phyloP scores from a whole-genome alignment of 2,113 vertebrate species.

The Apteryx owenii region DNA sequence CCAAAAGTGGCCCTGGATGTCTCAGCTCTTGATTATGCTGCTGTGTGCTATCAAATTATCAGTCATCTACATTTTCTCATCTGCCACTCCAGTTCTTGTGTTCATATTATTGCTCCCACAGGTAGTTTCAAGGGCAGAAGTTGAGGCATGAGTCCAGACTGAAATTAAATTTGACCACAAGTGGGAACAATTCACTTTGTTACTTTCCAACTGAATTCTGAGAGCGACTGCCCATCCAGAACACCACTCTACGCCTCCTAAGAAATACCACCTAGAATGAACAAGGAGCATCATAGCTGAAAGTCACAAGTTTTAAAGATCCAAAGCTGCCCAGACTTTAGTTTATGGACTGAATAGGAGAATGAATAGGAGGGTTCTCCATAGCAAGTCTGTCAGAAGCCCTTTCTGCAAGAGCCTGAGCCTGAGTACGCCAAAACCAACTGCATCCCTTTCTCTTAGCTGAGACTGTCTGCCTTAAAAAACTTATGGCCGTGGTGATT shows the following conservation, averaged over 20 bases:
- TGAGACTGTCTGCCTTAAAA: background rate
- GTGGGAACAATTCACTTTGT: background rate
- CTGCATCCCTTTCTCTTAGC: background rate
- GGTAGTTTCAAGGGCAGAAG: background rate
- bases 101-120: background rate
- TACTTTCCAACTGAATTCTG: background rate
- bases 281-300: background rate
- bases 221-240: background rate
- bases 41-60: background rate
- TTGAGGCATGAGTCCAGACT: background rate
- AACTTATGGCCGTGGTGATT: background rate
- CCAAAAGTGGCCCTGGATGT: background rate
- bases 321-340: background rate
- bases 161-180: slow-evolving; percentile 4
- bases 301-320: background rate
- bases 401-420: background rate
- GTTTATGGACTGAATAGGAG: background rate
- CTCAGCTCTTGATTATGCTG: background rate
- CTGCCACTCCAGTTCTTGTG: background rate
- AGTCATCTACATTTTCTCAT: background rate
- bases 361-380: background rate
- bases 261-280: background rate
- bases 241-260: background rate
- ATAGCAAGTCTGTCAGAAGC: background rate
- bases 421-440: background rate